Conservation (phyloP, 2,797 vertebrate genomes). For the Tiaroga cobitis region DNA sequence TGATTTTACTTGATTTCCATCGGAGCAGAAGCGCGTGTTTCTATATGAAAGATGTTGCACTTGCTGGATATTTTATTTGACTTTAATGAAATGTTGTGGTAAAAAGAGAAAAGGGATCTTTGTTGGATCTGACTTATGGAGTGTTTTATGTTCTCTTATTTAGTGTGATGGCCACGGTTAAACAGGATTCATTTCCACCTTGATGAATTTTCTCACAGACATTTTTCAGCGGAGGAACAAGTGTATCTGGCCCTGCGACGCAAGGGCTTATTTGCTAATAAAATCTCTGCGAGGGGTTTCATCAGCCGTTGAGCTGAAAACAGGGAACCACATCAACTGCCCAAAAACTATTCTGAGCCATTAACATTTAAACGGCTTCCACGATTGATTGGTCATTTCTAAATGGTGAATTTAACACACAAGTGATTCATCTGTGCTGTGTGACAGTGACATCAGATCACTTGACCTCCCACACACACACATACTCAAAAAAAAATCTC, state of each 20-base stretch:
- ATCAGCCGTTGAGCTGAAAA: neutral
- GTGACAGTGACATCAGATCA: neutral
- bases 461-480: neutral
- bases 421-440: slow-evolving; percentile 61
- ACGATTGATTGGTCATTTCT: slow-evolving; percentile 65
- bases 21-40: neutral
- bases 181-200: slow-evolving; percentile 4
- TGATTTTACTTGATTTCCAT: neutral
- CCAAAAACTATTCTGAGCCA: slow-evolving; percentile 54
- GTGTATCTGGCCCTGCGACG: neutral
- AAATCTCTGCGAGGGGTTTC: neutral
- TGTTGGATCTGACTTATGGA: neutral
- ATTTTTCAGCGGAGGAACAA: neutral
- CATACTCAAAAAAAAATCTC: neutral
- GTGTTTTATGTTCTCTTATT: slow-evolving; percentile 2
- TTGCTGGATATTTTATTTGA: neutral
- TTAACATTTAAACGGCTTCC: slow-evolving; percentile 71
- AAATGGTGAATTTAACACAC: slow-evolving; percentile 68
- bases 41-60: neutral
- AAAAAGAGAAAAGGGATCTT: neutral
- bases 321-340: slow-evolving; percentile 55
- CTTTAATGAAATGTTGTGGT: neutral
- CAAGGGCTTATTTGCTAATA: neutral
- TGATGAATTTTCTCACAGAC: neutral
- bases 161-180: neutral